A percentile compares a stretch with the other conserved stretches of the same genome.
Conservation (phyloP, 2,113 vertebrate species). For the Platysteira castanea region DNA sequence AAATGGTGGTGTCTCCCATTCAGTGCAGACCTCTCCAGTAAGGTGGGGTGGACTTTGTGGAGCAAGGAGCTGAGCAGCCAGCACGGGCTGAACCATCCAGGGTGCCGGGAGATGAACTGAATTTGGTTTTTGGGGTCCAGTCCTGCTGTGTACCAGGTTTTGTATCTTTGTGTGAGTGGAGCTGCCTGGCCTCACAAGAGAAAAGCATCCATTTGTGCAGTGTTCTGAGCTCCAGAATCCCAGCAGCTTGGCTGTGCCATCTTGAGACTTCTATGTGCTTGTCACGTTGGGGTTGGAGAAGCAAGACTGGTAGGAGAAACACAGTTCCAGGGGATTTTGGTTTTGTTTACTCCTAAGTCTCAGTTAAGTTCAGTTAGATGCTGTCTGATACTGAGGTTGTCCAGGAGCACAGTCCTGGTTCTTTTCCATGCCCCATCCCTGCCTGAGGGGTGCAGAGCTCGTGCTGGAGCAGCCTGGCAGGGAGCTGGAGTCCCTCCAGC, state of each 20-base stretch:
- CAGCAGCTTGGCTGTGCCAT: background rate
- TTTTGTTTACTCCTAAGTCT: background rate
- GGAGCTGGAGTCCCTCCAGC: background rate
- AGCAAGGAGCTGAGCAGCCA: background rate
- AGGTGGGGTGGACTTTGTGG: background rate
- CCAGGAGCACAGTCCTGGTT: background rate
- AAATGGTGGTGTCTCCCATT: background rate
- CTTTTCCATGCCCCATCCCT: background rate
- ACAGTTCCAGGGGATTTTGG: background rate
- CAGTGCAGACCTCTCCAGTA: fast-evolving
- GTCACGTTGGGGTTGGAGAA: background rate
- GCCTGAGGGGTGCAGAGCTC: background rate
- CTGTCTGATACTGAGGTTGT: background rate
- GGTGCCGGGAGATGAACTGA: background rate
- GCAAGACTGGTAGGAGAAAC: background rate
- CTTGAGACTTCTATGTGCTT: background rate
- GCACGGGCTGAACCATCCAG: fast-evolving
- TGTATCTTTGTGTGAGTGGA: background rate
- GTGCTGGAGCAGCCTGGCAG: background rate
- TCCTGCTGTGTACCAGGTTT: fast-evolving
- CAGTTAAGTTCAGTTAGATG: background rate
- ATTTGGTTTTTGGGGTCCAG: background rate
- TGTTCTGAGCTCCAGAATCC: background rate
- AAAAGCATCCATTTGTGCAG: background rate
- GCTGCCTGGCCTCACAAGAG: background rate